Percentiles rank a stretch among this genome's conserved stretches.
Evolutionary conservation across 2,888 invertebrate genomes (phyloP).

Genomic region (Auanema freiburgensis): DNA sequence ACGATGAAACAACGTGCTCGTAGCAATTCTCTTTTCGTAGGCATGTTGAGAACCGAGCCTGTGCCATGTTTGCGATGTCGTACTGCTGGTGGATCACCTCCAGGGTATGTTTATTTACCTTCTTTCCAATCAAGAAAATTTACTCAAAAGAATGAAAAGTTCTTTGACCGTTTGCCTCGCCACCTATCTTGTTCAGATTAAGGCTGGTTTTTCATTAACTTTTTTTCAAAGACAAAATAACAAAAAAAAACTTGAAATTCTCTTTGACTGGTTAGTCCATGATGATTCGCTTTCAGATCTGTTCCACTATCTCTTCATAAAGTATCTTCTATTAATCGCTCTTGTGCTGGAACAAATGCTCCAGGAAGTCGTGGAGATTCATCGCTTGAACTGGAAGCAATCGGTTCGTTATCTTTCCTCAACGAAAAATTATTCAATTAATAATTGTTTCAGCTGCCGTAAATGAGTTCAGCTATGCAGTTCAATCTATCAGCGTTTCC

Average conservation of each 20-base stretch:
- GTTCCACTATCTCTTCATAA: constrained; percentile 57
- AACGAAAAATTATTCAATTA: not conserved
- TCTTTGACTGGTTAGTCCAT: not conserved
- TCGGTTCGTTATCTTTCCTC: constrained; percentile 21
- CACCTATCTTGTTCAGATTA: not conserved
- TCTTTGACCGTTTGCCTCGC: not conserved
- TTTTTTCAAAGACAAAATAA: not conserved
- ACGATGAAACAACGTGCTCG: constrained; percentile 23
- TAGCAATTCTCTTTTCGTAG: constrained; percentile 26
- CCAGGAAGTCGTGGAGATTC: constrained; percentile 39
- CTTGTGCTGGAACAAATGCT: constrained; percentile 39
- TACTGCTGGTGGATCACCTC: constrained; percentile 33
- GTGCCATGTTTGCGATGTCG: constrained; percentile 43
- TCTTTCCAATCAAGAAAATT: not conserved
- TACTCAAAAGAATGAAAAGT: not conserved
- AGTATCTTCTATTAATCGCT: constrained; percentile 50
- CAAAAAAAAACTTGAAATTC: not conserved
- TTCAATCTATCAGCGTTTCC: constrained; percentile 74
- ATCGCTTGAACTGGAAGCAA: constrained; percentile 58
- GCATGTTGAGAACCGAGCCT: constrained; percentile 41
- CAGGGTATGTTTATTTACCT: constrained; percentile 30
- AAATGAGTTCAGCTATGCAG: constrained; percentile 78
- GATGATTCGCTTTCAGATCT: constrained; percentile 40
- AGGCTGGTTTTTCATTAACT: not conserved
- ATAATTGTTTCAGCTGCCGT: constrained; percentile 70